Evolutionary conservation across 2,888 invertebrate species (phyloP).

Genomic region (Hypomecis punctinalis): DNA sequence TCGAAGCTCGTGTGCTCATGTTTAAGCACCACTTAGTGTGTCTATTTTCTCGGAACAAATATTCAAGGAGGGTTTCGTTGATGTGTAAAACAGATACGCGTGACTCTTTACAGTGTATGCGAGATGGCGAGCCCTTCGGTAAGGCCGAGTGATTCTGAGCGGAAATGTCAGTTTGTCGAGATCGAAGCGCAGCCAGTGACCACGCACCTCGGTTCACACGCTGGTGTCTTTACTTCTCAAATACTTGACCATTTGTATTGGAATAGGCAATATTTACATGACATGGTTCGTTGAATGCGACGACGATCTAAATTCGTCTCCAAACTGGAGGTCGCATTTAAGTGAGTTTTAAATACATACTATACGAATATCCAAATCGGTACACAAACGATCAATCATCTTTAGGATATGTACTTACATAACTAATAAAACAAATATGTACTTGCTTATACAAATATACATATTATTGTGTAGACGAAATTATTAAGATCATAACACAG

Average conservation of each 20-base stretch:
- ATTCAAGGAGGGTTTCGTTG: constrained; percentile 49
- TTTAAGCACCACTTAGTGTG: constrained; percentile 40
- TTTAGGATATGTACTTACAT: neutral
- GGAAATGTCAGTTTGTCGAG: constrained; percentile 77
- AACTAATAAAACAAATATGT: neutral
- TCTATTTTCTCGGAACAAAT: constrained; percentile 66
- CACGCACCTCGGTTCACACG: constrained; percentile 67
- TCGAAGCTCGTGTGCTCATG: constrained; percentile 37
- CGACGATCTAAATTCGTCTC: constrained; percentile 22
- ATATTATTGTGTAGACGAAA: neutral
- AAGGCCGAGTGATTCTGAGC: constrained; percentile 62
- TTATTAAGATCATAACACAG: neutral
- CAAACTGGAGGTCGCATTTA: neutral
- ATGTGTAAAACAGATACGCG: constrained; percentile 55
- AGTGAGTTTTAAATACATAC: too few relatives aligned
- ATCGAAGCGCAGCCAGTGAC: constrained; percentile 53
- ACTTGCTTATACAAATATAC: neutral
- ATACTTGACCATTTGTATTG: constrained; percentile 59
- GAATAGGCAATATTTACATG: constrained; percentile 65
- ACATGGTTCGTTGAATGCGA: constrained; percentile 51
- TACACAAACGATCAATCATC: neutral
- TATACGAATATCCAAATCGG: too few relatives aligned
- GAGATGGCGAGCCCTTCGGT: constrained; percentile 55
- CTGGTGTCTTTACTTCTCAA: constrained; percentile 60
- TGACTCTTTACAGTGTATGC: constrained; percentile 49